Percentiles rank a stretch among this genome's conserved stretches.
These are phyloP conservation scores for Ptilorrhoa leucosticta DNA, from an alignment of 2,113 vertebrate genomes.

Conservation along the genomic window DNA sequence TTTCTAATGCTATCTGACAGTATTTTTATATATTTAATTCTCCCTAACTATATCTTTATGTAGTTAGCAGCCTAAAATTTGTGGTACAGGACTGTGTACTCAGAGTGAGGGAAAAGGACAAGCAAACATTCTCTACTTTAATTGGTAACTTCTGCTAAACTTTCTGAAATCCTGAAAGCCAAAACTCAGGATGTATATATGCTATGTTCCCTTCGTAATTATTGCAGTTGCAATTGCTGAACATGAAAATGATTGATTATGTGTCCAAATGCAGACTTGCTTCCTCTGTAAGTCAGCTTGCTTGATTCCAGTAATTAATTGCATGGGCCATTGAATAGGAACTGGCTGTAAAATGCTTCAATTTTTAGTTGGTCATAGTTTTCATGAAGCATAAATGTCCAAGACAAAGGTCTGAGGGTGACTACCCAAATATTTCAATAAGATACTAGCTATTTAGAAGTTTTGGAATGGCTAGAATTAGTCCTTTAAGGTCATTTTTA, in stretches of 20 bases:
- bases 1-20: background rate
- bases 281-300: background rate
- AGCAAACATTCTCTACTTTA: background rate
- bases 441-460: background rate
- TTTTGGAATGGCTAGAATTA: background rate
- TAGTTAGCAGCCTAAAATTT: background rate
- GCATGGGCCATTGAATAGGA: background rate
- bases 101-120: background rate
- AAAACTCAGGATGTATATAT: background rate
- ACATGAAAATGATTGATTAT: background rate
- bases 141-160: background rate
- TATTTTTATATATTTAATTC: background rate
- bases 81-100: background rate
- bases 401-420: background rate
- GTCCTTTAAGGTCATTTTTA: background rate
- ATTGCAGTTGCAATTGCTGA: background rate
- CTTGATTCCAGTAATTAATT: background rate
- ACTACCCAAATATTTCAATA: background rate
- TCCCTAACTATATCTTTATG: background rate
- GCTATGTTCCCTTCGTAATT: background rate
- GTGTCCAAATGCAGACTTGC: background rate
- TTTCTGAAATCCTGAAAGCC: background rate
- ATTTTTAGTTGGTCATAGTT: background rate
- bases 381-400: background rate
- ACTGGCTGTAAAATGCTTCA: background rate